A percentile compares a stretch with the other conserved stretches of the same genome.
Conservation (phyloP, 1,140 invertebrate genomes). For the Eubasilissa regina region DNA sequence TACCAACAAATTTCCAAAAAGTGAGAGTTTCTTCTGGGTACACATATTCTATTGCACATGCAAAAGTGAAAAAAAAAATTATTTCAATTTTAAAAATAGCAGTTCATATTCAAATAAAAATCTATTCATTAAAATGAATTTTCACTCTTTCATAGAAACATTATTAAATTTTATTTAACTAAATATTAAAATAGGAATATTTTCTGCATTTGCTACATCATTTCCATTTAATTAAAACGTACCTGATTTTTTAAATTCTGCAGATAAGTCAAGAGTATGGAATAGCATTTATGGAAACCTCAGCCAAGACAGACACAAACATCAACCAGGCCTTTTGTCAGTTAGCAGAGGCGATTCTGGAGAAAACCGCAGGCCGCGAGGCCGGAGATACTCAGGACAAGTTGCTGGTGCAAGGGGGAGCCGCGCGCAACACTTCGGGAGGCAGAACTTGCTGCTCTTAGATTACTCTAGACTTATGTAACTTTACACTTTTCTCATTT, state of each 20-base stretch:
- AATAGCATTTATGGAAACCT: constrained; percentile 95
- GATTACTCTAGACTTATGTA: constrained; percentile 10
- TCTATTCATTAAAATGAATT: too few species aligned
- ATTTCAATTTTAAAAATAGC: too few species aligned
- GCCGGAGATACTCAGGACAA: constrained; percentile 64
- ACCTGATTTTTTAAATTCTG: background rate
- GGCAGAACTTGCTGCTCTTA: constrained; percentile 69
- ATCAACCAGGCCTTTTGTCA: constrained; percentile 95
- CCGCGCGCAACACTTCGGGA: constrained; percentile 65
- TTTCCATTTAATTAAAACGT: too few species aligned
- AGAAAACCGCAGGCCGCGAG: constrained; percentile 71
- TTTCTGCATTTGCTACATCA: too few species aligned
- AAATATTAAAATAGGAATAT: too few species aligned
- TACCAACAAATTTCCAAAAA: too few species aligned
- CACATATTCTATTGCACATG: too few species aligned
- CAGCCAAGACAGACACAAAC: constrained; percentile 92
- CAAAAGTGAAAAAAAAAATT: too few species aligned
- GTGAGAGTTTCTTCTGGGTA: too few species aligned
- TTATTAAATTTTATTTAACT: too few species aligned
- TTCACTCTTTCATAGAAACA: too few species aligned
- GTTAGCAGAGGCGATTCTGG: constrained; percentile 79
- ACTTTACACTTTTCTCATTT: constrained; percentile 46
- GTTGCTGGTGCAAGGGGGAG: constrained; percentile 66
- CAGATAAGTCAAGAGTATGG: constrained; percentile 90
- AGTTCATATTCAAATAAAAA: too few species aligned